Percentiles rank a stretch among this genome's conserved stretches.
These are phyloP conservation scores for Rhyacophila evoluta DNA, from an alignment of 2,888 invertebrate species.

Conservation along the genomic window DNA sequence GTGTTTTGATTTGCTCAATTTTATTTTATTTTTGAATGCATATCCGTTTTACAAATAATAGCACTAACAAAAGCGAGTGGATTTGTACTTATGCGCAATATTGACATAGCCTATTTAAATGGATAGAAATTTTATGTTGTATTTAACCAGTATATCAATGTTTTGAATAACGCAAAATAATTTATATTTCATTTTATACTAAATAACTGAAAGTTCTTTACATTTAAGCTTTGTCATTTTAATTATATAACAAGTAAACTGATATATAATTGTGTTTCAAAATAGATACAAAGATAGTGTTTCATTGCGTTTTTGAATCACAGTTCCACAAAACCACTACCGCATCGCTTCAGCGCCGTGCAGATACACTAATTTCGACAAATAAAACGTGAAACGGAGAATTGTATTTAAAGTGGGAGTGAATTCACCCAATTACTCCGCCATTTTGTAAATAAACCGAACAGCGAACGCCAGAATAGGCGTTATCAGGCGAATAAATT, in stretches of 20 bases:
- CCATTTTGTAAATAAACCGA: slow-evolving; percentile 48
- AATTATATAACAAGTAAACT: too few species aligned
- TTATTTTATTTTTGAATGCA: slow-evolving; percentile 1
- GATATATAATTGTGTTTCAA: too few species aligned
- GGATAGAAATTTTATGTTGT: too few species aligned
- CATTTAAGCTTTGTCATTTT: too few species aligned
- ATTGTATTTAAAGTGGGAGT: slow-evolving; percentile 46
- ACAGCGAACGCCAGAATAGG: slow-evolving; percentile 32
- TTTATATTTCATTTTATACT: too few species aligned
- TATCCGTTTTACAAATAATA: not conserved
- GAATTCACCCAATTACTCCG: slow-evolving; percentile 46
- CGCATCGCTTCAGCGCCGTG: slow-evolving; percentile 23
- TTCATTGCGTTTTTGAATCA: slow-evolving; percentile 1
- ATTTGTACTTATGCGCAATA: not conserved
- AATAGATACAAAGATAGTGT: too few species aligned
- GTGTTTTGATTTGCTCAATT: not conserved
- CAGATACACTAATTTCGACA: slow-evolving; percentile 42
- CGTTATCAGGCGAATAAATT: slow-evolving; percentile 53
- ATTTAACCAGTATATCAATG: too few species aligned
- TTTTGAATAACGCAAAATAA: too few species aligned
- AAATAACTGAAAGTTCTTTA: too few species aligned
- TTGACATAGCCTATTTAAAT: not conserved
- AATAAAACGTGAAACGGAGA: slow-evolving; percentile 37
- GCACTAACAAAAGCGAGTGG: not conserved
- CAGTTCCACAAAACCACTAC: not conserved